phyloP scores from a whole-genome alignment of 2,888 invertebrate species.

The Phania funesta region DNA sequence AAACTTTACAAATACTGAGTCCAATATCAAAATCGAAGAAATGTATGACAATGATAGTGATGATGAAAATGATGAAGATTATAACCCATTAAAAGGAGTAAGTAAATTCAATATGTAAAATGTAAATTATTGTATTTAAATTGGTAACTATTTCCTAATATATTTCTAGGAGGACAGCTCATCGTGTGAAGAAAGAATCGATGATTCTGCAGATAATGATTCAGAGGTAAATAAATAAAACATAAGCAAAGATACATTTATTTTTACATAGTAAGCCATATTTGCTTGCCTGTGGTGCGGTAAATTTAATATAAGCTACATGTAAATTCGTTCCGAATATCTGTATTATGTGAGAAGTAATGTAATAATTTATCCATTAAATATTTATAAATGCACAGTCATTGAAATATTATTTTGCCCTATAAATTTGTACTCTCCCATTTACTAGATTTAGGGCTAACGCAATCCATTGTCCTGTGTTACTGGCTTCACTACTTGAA shows the following conservation, averaged over 20 bases:
- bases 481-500: no score
- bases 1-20: neutral
- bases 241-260: neutral
- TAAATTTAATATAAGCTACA: no score
- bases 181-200: constrained; percentile 22
- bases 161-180: constrained; percentile 41
- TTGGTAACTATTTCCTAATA: neutral
- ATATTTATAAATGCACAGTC: no score
- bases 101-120: neutral
- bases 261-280: no score
- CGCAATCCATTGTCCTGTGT: no score
- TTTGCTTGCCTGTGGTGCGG: no score
- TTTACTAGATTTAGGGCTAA: no score
- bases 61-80: constrained; percentile 47
- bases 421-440: no score
- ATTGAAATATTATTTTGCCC: no score
- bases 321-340: no score
- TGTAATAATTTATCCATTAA: no score
- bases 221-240: constrained; percentile 33
- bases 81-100: constrained; percentile 37
- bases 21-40: constrained; percentile 33
- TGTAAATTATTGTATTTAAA: neutral
- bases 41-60: constrained; percentile 20
- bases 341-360: no score
- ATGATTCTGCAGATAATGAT: constrained; percentile 37